Evolutionary conservation across 2,113 vertebrate genomes (phyloP), one percentile per base, ranked within the genome.

Genomic region (Pantherophis guttatus): DNA sequence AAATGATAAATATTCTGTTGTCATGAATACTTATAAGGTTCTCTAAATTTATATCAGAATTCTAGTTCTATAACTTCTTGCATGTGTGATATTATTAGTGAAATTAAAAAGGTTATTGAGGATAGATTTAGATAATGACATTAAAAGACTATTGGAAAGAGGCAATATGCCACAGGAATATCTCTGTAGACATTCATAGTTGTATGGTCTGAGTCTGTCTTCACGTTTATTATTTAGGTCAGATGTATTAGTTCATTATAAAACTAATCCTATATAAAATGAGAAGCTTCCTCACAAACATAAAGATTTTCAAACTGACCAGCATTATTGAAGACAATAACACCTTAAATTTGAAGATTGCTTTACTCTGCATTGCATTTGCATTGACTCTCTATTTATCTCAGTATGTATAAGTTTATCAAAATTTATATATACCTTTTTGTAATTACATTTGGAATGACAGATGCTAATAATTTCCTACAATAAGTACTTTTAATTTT

Each of bases 221-320:
- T 97, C 95, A 95, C 94, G 93, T 98, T 97, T 94, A 93, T 97
- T 97, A 94, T 97, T 97, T 96, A 95, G 90, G 91, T 95, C 96
- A 97, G 96, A 97, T 96, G 95, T 96, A 95, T 97, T 97, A 97
- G 94, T 95, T 97, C 95, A 95, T 97, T 97, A 97, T 96, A 97
- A 96, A 97, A 96, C 94, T 97, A 97, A 97, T 97, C 88, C 94
- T 95, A 86, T 97, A 94, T 98, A 97, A 98, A 98, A 95, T 96
- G 97, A 95, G 94, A 95, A 96, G 93, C 94, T 97, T 97, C 95
- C 92, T 97, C 88, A 97, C 90, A 96, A 93, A 96, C 94, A 95
- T 91, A 94, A 96, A 95, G 92, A 95, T 97, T 97, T 96, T 95
- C 96, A 93, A 70, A 91, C 90, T 96, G 94, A 96, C 89, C 96